Evolutionary conservation across 2,113 vertebrate genomes (phyloP).

Genomic region (Monarcha castaneiventris): DNA sequence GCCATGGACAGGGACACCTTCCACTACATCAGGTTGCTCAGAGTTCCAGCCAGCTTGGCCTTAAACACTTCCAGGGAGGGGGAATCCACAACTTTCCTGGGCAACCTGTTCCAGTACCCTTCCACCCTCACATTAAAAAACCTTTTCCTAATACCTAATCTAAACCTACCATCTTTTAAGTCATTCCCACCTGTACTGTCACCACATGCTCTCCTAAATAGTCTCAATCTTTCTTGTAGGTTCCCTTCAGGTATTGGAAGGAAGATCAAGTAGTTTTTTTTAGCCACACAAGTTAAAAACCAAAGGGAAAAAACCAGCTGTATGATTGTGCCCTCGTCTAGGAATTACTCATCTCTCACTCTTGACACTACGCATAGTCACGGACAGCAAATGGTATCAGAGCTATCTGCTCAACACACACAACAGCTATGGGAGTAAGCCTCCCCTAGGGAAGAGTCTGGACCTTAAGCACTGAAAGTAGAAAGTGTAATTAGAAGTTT

Average conservation of each 20-base stretch:
- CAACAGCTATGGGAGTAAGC: neutral
- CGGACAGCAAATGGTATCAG: neutral
- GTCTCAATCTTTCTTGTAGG: neutral
- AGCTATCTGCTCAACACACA: neutral
- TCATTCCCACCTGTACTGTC: neutral
- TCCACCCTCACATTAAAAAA: neutral
- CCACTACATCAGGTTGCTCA: neutral
- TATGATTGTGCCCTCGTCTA: neutral
- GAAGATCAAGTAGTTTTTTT: neutral
- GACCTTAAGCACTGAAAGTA: neutral
- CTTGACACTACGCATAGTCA: accelerated
- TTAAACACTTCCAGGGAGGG: neutral
- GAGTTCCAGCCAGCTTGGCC: neutral
- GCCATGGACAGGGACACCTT: neutral
- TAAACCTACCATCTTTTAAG: neutral
- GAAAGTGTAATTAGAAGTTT: neutral
- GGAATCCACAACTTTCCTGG: neutral
- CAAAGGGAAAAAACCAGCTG: neutral
- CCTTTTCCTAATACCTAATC: neutral
- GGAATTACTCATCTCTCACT: neutral
- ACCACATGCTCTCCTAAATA: neutral
- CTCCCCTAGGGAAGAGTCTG: neutral
- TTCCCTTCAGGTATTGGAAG: neutral
- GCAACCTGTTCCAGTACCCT: neutral
- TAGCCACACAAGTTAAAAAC: neutral